Percentiles rank a stretch among this genome's conserved stretches.
Evolutionary conservation across 2,113 vertebrate species (phyloP).

Genomic region (Brevimyrus niger): DNA sequence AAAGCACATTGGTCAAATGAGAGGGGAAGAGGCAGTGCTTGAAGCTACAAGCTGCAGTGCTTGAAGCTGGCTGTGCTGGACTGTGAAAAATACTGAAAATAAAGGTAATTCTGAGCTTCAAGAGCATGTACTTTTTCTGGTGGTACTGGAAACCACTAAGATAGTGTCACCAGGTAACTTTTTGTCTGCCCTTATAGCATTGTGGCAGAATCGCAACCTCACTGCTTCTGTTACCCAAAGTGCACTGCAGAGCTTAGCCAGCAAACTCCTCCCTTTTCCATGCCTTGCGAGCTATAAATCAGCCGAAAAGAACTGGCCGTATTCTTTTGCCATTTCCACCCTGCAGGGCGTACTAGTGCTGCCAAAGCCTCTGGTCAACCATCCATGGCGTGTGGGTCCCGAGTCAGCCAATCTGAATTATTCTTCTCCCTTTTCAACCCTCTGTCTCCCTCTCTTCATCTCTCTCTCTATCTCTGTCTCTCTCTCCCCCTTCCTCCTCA

Average conservation of each 20-base stretch:
- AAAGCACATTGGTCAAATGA: background rate
- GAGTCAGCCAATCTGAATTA: background rate
- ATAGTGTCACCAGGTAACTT: background rate
- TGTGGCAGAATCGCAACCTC: background rate
- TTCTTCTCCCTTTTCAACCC: background rate
- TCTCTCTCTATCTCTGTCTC: slow-evolving; percentile 11
- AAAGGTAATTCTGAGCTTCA: background rate
- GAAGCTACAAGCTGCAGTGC: background rate
- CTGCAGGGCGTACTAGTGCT: background rate
- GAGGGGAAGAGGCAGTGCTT: background rate
- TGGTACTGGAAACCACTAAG: background rate
- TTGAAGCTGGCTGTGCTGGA: background rate
- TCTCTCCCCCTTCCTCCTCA: slow-evolving; percentile 2
- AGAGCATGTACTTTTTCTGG: background rate
- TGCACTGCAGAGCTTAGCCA: background rate
- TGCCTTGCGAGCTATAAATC: background rate
- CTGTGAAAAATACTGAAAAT: background rate
- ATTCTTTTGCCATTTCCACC: background rate
- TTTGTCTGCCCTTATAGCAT: background rate
- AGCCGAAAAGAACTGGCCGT: background rate
- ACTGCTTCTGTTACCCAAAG: background rate
- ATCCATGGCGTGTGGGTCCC: background rate
- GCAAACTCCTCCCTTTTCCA: background rate
- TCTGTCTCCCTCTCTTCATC: background rate
- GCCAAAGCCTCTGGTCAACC: background rate